Base-by-base conservation (phyloP, 2,888 invertebrate species). In the Oligia strigilis region DNA sequence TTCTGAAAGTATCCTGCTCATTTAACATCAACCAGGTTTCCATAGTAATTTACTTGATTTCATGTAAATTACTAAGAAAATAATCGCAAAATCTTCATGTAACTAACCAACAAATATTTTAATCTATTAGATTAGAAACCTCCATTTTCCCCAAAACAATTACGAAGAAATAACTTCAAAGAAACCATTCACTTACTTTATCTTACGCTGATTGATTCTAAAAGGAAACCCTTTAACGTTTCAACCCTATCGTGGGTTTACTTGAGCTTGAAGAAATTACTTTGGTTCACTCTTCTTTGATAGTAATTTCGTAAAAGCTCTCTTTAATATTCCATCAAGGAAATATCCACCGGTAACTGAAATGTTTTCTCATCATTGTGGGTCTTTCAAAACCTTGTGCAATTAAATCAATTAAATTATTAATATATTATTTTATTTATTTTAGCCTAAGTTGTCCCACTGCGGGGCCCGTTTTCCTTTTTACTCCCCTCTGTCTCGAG, bases 181-280 rank as follows among this genome's bases (percentile, higher is more conserved):
- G 60, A 66, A 75, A 65, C 6, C 29, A 40, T 46, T 64, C n/a
- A n/a, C n/a, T 60, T 52, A 40, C 55, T 58, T 69, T n/a, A 46
- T 46, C 49, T 52, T 4, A 29, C 52, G n/a, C 6, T 62, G 77
- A 82, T 82, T 81, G 77, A 71, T 49, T 4, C 1, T 36, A 55
- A 71, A 81, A 83, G 60, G 65, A 71, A 81, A 77, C 49, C 6
- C n/a, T 55, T 60, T 77, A 65, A 66, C 23, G 29, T 55, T 49
- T 11, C 46, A 78, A 55, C 55, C 14, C 64, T 55, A 36, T 40
- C 52, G 55, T 49, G 13, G 23, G 40, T 76, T 65, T 65, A n/a
- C 4, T 14, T 65, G 36, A 67, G 19, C 29, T 71, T n/a, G 11
- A 46, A 76, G 40, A 55, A 71, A 52, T 36, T 55, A 62, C 36